Evolutionary conservation across 2,888 invertebrate species (phyloP).

Genomic region (Lordiphosa fenestrarum): DNA sequence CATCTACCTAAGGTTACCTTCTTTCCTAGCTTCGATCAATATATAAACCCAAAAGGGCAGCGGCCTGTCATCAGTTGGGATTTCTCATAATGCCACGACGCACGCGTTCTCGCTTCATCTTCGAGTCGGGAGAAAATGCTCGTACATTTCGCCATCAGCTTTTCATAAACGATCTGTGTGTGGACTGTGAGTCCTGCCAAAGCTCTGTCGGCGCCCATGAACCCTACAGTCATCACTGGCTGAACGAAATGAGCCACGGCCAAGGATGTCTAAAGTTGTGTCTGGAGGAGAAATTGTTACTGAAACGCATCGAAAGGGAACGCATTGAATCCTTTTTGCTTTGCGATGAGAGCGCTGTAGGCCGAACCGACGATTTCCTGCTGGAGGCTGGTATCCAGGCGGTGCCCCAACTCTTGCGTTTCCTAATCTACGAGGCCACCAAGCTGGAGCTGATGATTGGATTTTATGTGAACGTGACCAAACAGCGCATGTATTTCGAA

Average conservation of each 20-base stretch:
- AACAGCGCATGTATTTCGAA: conserved; percentile 45
- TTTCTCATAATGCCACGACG: conserved; percentile 27
- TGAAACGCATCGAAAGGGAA: conserved; percentile 45
- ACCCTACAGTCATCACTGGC: conserved; percentile 54
- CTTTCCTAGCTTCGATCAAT: background rate
- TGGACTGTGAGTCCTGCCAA: conserved; percentile 43
- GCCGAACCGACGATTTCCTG: conserved; percentile 49
- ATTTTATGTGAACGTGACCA: conserved; percentile 52
- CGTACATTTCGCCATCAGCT: conserved; percentile 38
- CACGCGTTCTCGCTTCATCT: conserved; percentile 33
- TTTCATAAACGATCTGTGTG: conserved; percentile 12
- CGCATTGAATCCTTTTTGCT: conserved; percentile 57
- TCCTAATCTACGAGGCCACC: conserved; percentile 39
- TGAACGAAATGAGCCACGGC: background rate
- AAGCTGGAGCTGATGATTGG: conserved; percentile 43
- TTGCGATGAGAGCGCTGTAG: conserved; percentile 45
- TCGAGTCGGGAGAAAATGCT: conserved; percentile 24
- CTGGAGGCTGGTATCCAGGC: conserved; percentile 50
- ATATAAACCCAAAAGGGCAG: conserved; percentile 6
- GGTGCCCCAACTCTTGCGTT: conserved; percentile 51
- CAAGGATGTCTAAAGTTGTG: conserved; percentile 26
- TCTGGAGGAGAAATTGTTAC: conserved; percentile 29
- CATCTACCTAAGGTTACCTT: background rate
- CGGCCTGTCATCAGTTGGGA: background rate
- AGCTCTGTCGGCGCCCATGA: conserved; percentile 28